Evolutionary conservation across 2,797 vertebrate genomes (phyloP), one percentile per base, ranked within the genome.

Genomic region (Harpagifer antarcticus): DNA sequence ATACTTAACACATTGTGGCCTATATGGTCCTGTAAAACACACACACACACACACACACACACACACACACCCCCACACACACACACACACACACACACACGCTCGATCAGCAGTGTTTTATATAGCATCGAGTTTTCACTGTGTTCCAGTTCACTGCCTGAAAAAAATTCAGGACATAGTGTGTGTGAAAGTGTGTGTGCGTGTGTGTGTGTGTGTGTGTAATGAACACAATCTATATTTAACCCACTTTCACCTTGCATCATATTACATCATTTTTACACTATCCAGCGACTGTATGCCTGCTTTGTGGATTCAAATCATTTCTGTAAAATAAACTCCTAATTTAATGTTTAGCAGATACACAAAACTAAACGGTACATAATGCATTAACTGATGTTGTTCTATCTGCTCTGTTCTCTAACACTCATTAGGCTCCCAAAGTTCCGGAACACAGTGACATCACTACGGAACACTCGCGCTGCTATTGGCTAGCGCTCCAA

Each of bases 31-130:
- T 23, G 19, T 52, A 23, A 42, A 17, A 60, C 33, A 64, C 56
- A 42, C 13, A 20, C 23, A 43, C 49, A 27, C 10, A 17, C 37
- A 16, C 33, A 16, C 48, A 23, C 33, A 16, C 49, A n/a, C 59
- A 13, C 44, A 17, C 55, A 55, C 56, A 57, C 69, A 62, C 50
- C 40, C 19, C 64, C 33, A 47, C 59, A 61, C 50, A 68, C 64
- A 61, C 63, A 53, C 60, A 33, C 61, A 19, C 3, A 11, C 56
- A 63, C 44, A 49, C 33, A 59, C 17, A 50, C 61, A 43, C 61
- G 77, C 75, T 78, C 76, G 60, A 82, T 88, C 85, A 89, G 88
- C 88, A 86, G 37, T 20, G 55, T 66, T 89, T 87, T 86, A 82
- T 85, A 82, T 91, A 84, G 82, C 78, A 66, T 71, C 67, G 52